Percentiles rank a stretch among this genome's conserved stretches.
Conservation (phyloP, 2,888 invertebrate genomes). For the Limnephilus rhombicus region DNA sequence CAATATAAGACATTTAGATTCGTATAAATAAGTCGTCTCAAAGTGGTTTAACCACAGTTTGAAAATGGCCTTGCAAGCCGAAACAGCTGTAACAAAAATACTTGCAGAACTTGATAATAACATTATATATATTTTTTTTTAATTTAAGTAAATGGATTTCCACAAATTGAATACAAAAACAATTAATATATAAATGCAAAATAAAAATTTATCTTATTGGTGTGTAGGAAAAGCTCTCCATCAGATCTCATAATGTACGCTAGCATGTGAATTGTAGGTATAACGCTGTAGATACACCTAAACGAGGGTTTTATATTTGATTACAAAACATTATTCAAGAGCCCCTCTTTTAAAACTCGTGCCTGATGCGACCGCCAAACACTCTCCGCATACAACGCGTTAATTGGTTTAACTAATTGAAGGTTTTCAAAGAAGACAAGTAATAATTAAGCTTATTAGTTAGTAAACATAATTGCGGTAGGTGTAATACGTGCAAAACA, state of each 20-base stretch:
- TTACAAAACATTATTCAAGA: not conserved
- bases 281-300: not conserved
- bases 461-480: not conserved
- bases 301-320: not conserved
- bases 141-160: too few species aligned
- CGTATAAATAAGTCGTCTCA: too few species aligned
- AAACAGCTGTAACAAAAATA: too few species aligned
- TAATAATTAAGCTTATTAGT: slow-evolving; percentile 20
- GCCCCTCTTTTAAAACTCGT: not conserved
- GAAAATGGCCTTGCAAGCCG: too few species aligned
- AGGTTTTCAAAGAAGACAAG: slow-evolving; percentile 26
- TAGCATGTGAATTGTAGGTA: not conserved
- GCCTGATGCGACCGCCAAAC: slow-evolving; percentile 16
- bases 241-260: not conserved
- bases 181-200: not conserved
- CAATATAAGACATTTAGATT: too few species aligned
- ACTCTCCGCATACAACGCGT: slow-evolving; percentile 1
- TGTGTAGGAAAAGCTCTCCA: not conserved
- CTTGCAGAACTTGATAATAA: too few species aligned
- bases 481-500: not conserved
- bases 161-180: too few species aligned
- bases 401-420: slow-evolving; percentile 32
- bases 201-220: too few species aligned
- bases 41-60: too few species aligned
- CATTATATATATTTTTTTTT: too few species aligned